A percentile compares a stretch with the other conserved stretches of the same genome.
These are phyloP conservation scores for Eciton burchellii DNA, from an alignment of 1,140 invertebrate species.

Conservation along the genomic window DNA sequence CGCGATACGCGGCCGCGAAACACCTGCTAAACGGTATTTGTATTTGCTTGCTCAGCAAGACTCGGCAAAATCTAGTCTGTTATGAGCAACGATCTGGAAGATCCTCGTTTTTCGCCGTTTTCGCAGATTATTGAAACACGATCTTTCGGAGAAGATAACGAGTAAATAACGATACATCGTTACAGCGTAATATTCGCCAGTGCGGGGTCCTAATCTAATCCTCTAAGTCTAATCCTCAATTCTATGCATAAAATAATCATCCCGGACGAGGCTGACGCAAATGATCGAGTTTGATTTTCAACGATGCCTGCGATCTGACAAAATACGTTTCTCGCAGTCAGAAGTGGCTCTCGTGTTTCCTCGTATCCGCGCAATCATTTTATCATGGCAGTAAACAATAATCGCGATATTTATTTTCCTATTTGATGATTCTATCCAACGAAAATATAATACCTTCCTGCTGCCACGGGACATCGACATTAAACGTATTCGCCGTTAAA, in stretches of 20 bases:
- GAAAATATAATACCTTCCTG: constrained; percentile 72
- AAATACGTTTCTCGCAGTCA: neutral
- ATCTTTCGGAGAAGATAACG: neutral
- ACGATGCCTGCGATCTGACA: neutral
- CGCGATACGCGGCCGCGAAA: neutral
- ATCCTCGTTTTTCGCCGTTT: neutral
- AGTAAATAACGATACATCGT: neutral
- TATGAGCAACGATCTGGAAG: neutral
- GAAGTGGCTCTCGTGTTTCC: neutral
- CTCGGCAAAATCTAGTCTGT: neutral
- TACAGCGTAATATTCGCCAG: neutral
- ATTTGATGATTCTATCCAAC: constrained; percentile 75
- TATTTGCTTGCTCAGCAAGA: neutral
- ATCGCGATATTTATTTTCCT: constrained; percentile 74
- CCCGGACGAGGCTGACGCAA: too few species aligned
- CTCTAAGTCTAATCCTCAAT: neutral
- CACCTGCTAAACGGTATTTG: neutral
- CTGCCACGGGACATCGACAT: constrained; percentile 44
- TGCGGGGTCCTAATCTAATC: too few species aligned
- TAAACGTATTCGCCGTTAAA: constrained; percentile 64
- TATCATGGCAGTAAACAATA: constrained; percentile 67
- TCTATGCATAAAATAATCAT: too few species aligned
- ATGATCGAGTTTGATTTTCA: neutral
- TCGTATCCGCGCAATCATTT: constrained; percentile 21
- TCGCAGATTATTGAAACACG: neutral